Conservation (phyloP, 2,797 vertebrate species). For the Chelon labrosus region DNA sequence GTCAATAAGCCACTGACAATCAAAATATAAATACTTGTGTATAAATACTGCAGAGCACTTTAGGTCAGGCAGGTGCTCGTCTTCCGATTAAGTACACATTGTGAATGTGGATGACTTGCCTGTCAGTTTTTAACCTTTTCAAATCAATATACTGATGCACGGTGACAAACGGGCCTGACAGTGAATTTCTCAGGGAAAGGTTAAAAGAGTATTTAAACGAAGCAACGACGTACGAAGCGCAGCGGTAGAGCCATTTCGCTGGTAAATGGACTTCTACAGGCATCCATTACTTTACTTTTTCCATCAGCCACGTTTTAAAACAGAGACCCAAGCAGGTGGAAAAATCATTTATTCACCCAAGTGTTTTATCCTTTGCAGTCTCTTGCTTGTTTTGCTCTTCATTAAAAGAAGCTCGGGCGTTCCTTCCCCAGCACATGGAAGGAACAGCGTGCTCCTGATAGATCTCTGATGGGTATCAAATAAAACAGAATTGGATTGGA, state of each 20-base stretch:
- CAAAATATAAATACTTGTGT: constrained; percentile 39
- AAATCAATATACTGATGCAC: constrained; percentile 27
- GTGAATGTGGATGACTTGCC: neutral
- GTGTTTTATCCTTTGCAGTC: constrained; percentile 49
- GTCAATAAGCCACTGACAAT: constrained; percentile 9
- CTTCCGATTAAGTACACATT: constrained; percentile 15
- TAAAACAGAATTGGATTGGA: constrained; percentile 53
- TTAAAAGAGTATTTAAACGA: constrained; percentile 33
- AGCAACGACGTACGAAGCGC: constrained; percentile 25
- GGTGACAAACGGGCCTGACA: constrained; percentile 11
- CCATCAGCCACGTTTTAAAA: constrained; percentile 37
- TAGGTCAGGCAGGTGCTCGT: neutral
- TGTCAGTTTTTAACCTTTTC: constrained; percentile 20
- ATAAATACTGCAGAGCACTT: constrained; percentile 35
- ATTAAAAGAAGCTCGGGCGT: constrained; percentile 63
- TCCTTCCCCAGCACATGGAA: constrained; percentile 32
- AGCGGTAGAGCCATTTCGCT: constrained; percentile 14
- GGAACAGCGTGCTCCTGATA: constrained; percentile 46
- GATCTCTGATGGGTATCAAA: constrained; percentile 58
- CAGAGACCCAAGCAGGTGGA: constrained; percentile 26
- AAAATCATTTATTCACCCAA: constrained; percentile 60
- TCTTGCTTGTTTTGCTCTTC: constrained; percentile 59
- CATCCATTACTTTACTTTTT: constrained; percentile 51
- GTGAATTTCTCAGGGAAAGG: constrained; percentile 30
- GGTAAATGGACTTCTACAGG: constrained; percentile 28